Evolutionary conservation across 2,797 vertebrate genomes (phyloP).

Genomic region (Remorina albescens): DNA sequence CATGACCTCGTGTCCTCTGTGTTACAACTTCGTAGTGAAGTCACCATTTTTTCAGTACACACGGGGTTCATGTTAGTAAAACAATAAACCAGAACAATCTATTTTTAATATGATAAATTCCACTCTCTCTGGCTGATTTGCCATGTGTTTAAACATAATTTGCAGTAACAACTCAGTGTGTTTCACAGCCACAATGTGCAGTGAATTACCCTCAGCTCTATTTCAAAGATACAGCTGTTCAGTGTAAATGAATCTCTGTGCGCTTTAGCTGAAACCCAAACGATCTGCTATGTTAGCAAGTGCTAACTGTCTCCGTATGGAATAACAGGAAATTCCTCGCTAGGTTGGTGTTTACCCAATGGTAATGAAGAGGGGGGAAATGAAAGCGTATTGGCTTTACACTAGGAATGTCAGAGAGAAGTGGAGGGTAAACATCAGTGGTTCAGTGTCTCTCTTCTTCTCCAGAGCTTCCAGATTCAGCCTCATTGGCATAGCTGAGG

Average conservation of each 20-base stretch:
- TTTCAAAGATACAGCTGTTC: slow-evolving; percentile 64
- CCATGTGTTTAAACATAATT: neutral
- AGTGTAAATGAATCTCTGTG: slow-evolving; percentile 63
- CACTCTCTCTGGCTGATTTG: neutral
- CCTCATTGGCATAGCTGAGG: slow-evolving; percentile 32
- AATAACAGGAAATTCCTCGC: slow-evolving; percentile 84
- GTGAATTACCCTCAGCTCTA: slow-evolving; percentile 43
- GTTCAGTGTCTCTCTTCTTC: slow-evolving; percentile 6
- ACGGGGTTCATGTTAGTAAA: no score
- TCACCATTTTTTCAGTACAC: no score
- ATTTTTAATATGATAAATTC: neutral
- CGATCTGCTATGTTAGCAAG: slow-evolving; percentile 62
- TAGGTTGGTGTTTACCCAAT: slow-evolving; percentile 75
- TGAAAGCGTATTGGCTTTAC: slow-evolving; percentile 69
- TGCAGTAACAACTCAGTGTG: slow-evolving; percentile 3
- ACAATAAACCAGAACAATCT: neutral
- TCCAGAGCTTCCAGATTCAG: slow-evolving; percentile 26
- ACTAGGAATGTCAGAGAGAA: slow-evolving; percentile 62
- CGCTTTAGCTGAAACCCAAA: slow-evolving; percentile 69
- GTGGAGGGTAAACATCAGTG: slow-evolving; percentile 43
- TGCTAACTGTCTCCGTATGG: slow-evolving; percentile 73
- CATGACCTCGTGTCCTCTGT: no score
- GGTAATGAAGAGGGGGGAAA: slow-evolving; percentile 73
- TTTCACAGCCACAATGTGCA: slow-evolving; percentile 47
- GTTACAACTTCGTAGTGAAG: no score